These are phyloP conservation scores for Lemur catta DNA, from an alignment of 2,797 vertebrate species.

Conservation along the genomic window DNA sequence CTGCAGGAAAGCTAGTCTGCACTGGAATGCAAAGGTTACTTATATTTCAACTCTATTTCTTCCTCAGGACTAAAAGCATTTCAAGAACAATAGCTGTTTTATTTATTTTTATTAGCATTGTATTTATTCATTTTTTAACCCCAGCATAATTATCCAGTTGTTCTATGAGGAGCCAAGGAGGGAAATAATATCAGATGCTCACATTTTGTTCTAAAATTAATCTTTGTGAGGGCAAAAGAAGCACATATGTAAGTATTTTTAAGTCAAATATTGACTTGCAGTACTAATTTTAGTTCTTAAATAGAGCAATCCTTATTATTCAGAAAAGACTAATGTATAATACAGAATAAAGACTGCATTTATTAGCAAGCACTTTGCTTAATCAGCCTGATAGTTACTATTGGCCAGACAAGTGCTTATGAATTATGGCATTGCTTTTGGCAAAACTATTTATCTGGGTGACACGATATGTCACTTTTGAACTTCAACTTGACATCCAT, in stretches of 20 bases:
- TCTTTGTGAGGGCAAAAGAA: conserved; percentile 22
- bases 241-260: not conserved
- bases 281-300: conserved; percentile 64
- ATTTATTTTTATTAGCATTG: not conserved
- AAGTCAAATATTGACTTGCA: not conserved
- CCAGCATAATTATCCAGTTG: not conserved
- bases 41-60: not conserved
- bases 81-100: not conserved
- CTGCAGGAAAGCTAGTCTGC: not conserved
- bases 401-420: conserved; percentile 83
- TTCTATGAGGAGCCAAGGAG: not conserved
- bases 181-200: not conserved
- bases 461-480: conserved; percentile 87
- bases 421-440: conserved; percentile 86
- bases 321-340: conserved; percentile 65
- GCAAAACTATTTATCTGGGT: conserved; percentile 88
- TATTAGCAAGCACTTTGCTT: conserved; percentile 77
- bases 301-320: conserved; percentile 70
- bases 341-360: conserved; percentile 76
- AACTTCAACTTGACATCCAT: conserved; percentile 88
- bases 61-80: not conserved
- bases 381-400: conserved; percentile 78
- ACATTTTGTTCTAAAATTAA: conserved; percentile 51
- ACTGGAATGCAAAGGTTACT: not conserved
- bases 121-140: not conserved